Percentiles rank a stretch among this genome's conserved stretches.
Conservation (phyloP, 2,113 vertebrate genomes). For the Perccottus glenii region DNA sequence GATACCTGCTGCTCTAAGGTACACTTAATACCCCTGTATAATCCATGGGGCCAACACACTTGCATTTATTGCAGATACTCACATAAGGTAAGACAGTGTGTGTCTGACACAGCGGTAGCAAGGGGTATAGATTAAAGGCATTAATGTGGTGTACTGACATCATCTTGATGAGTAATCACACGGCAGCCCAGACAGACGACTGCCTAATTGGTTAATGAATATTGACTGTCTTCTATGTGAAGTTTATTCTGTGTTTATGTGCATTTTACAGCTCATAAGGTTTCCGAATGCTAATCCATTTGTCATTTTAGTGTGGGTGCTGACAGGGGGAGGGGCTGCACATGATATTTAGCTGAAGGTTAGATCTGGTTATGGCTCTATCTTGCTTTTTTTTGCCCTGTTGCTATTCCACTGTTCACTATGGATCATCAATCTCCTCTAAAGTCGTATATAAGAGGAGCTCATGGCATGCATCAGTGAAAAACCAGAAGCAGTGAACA, state of each 20-base stretch:
- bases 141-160: conserved; percentile 45
- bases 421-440: conserved; percentile 47
- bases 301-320: conserved; percentile 13
- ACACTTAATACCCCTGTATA: neutral
- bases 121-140: conserved; percentile 36
- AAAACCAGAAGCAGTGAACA: conserved; percentile 1
- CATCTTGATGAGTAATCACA: conserved; percentile 45
- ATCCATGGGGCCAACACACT: conserved; percentile 1
- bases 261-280: conserved; percentile 39
- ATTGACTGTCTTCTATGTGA: conserved; percentile 47
- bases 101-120: conserved; percentile 19
- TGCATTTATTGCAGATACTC: conserved; percentile 28
- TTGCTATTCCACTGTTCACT: conserved; percentile 1
- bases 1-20: neutral
- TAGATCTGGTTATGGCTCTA: conserved; percentile 17
- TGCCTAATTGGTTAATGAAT: conserved; percentile 56
- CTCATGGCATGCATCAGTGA: conserved; percentile 9
- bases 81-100: conserved; percentile 15
- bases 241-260: conserved; percentile 27
- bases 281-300: conserved; percentile 36
- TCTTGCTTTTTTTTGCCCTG: conserved; percentile 9
- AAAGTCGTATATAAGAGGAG: conserved; percentile 40
- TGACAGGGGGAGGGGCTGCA: neutral
- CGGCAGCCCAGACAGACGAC: conserved; percentile 25
- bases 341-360: conserved; percentile 15